Base-by-base conservation (phyloP, 2,113 vertebrate species). In the Pteruthius melanotis region DNA sequence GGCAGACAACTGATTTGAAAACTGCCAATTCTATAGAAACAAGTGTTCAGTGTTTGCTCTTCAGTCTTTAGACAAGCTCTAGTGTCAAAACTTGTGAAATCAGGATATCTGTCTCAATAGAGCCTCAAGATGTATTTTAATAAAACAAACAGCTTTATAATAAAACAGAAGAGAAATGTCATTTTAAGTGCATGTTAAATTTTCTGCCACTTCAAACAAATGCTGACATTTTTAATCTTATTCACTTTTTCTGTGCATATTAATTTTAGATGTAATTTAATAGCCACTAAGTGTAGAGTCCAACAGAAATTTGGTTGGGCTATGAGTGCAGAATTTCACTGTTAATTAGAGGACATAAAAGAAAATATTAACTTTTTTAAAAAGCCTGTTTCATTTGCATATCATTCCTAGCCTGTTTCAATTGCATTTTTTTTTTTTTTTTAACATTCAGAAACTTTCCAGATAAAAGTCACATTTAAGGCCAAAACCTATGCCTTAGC, bases 221-320 rank as follows among this genome's bases (percentile, higher is more conserved):
- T 64, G 31, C 31, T 78, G 65, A 84, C 28, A 71, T 89, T 84
- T 89, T 79, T 7, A 75, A 87, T 94, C 40, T 60, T 89, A 71
- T 47, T 91, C n/a, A 84, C 22, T 57, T 84, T 94, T 89, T 76
- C 49, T 53, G 3, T 78, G 20, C 49, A 11, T 93, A 69, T 91
- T 94, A 78, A 82, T 93, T 87, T 89, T 26, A 82, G 57, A 72
- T 72, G 37, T 72, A 89, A 94, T 91, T 89, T 92, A 89, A 37
- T 24, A 79, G 9, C 4, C 26, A 45, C 53, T 89, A 89, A 90
- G n/a, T 66, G 70, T 63, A 84, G 40, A 82, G 6, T 37, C 31
- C n/a, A 85, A 61, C 39, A 81, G 18, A 59, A 79, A 72, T 84
- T 75, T 65, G 8, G 11, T 63, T 87, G 44, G n/a, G 11, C 37